Conservation (phyloP, 1,140 invertebrate genomes). For the Drosophila chauvacae region DNA sequence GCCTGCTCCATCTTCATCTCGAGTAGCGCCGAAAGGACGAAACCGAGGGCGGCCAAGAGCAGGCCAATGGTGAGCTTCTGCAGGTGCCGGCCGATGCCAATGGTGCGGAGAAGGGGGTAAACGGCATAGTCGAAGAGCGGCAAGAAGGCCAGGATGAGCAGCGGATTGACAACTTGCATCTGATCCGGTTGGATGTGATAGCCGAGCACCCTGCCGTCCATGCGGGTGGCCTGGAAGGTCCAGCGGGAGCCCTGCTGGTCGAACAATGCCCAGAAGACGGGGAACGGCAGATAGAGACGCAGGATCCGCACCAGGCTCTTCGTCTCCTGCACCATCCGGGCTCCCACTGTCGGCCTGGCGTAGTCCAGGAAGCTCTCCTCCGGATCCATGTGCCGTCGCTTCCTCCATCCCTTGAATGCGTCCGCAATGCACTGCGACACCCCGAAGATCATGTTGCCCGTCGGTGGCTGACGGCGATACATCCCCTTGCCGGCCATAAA, state of each 20-base stretch:
- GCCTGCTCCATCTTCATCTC: conserved; percentile 91
- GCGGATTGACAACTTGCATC: conserved; percentile 94
- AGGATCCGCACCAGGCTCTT: conserved; percentile 89
- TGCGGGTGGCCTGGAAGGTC: conserved; percentile 96
- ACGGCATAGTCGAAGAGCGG: conserved; percentile 92
- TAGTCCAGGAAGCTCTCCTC: conserved; percentile 92
- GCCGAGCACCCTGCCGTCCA: conserved; percentile 92
- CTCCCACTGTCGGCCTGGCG: conserved; percentile 89
- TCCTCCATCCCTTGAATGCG: conserved; percentile 84
- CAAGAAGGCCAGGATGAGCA: conserved; percentile 94
- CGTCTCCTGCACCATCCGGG: conserved; percentile 88
- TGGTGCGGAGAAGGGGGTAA: conserved; percentile 87
- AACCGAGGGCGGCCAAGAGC: conserved; percentile 92
- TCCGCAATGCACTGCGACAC: conserved; percentile 91
- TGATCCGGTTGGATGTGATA: conserved; percentile 93
- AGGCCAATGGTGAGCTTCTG: conserved; percentile 93
- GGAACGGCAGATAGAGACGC: conserved; percentile 91
- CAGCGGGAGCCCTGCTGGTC: conserved; percentile 95
- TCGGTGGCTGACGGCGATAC: conserved; percentile 92
- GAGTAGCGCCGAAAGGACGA: conserved; percentile 93
- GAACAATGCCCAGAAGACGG: conserved; percentile 93
- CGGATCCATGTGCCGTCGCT: conserved; percentile 85
- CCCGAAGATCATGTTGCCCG: conserved; percentile 92
- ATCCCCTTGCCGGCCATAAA: conserved; percentile 91
- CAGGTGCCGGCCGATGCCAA: conserved; percentile 86